Conservation (phyloP, 1,140 invertebrate species). For the Heliconius melpomene region DNA sequence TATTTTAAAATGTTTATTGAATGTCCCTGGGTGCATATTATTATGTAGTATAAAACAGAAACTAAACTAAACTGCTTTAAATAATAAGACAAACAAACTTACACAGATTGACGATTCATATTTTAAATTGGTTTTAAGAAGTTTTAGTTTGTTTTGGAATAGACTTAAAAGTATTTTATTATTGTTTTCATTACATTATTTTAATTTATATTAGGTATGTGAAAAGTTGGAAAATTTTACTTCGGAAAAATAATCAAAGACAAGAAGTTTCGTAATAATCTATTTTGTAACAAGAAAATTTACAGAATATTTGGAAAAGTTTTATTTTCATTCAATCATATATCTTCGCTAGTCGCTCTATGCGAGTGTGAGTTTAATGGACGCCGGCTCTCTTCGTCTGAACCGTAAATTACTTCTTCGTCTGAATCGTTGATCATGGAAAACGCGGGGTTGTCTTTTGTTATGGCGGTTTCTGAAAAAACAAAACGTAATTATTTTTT, state of each 20-base stretch:
- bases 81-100: too few species aligned
- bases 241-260: slow-evolving; percentile 28
- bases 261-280: slow-evolving; percentile 35
- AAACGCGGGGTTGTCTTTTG: slow-evolving; percentile 98
- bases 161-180: too few species aligned
- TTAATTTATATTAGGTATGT: too few species aligned
- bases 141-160: too few species aligned
- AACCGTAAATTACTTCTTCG: slow-evolving; percentile 98
- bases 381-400: slow-evolving; percentile 91
- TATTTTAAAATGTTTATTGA: too few species aligned
- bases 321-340: slow-evolving; percentile 55
- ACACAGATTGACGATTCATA: too few species aligned
- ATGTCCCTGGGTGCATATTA: too few species aligned
- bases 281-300: slow-evolving; percentile 70
- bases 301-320: slow-evolving; percentile 51
- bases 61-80: too few species aligned
- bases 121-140: too few species aligned
- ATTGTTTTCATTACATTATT: too few species aligned
- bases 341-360: slow-evolving; percentile 65
- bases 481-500: background rate
- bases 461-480: slow-evolving; percentile 90
- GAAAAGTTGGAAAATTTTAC: too few species aligned
- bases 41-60: too few species aligned
- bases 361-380: slow-evolving; percentile 84
- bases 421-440: slow-evolving; percentile 99